Percentiles rank a stretch among this genome's conserved stretches.
Conservation (phyloP, 2,113 vertebrate genomes). For the Panthera uncia region DNA sequence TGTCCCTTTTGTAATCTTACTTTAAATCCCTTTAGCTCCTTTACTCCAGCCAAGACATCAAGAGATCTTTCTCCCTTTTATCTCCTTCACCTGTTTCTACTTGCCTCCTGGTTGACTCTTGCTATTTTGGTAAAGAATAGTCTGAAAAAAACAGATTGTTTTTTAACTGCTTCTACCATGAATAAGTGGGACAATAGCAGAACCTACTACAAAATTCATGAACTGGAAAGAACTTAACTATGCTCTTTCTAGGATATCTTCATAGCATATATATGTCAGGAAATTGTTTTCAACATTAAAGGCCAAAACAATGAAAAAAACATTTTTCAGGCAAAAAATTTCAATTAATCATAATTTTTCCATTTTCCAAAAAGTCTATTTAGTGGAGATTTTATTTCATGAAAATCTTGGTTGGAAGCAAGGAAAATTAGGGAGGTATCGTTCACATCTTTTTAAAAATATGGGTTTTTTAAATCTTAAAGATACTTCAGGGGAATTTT, state of each 20-base stretch:
- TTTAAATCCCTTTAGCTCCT: not conserved
- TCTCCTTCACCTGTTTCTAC: not conserved
- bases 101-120: not conserved
- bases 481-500: not conserved
- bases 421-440: not conserved
- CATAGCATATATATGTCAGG: not conserved
- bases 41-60: not conserved
- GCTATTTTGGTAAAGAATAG: not conserved
- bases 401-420: not conserved
- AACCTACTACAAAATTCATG: not conserved
- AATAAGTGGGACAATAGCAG: not conserved
- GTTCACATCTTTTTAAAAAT: not conserved
- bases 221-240: not conserved
- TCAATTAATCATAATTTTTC: conserved; percentile 13
- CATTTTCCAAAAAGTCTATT: not conserved
- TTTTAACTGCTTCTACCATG: not conserved
- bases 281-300: conserved; percentile 3
- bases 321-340: conserved; percentile 9
- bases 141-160: not conserved
- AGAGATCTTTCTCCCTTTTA: not conserved
- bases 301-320: not conserved
- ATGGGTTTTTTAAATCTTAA: not conserved
- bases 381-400: not conserved
- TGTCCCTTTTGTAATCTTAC: not conserved
- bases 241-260: not conserved